These are phyloP conservation scores for Anser cygnoides DNA, from an alignment of 2,113 vertebrate genomes.

Conservation along the genomic window DNA sequence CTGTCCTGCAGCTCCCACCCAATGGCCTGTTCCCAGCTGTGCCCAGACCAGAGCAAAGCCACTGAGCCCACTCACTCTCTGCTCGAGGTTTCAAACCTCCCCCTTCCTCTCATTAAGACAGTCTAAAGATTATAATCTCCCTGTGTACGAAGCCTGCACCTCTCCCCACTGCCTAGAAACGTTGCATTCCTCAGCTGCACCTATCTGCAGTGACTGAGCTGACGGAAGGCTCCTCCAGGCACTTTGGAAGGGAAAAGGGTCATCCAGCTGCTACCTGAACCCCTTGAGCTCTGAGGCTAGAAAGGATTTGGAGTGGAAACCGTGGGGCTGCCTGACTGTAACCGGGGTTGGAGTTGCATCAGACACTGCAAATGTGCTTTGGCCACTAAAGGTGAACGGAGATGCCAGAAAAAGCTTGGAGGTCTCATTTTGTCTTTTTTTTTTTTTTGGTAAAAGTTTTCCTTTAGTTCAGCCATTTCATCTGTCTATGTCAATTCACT, in stretches of 20 bases:
- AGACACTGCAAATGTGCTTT: neutral
- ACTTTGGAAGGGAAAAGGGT: neutral
- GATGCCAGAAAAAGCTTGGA: neutral
- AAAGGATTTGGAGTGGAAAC: neutral
- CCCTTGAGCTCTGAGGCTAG: neutral
- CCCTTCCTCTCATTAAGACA: neutral
- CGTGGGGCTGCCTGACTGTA: neutral
- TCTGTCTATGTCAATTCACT: neutral
- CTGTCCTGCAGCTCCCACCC: rapidly evolving
- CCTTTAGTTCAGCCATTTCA: neutral
- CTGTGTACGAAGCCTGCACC: neutral
- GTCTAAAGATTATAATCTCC: neutral
- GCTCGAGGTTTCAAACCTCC: neutral
- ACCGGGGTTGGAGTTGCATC: neutral
- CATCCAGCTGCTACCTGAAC: neutral
- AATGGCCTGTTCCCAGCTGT: neutral
- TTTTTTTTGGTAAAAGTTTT: neutral
- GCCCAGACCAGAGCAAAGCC: neutral
- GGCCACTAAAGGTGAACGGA: neutral
- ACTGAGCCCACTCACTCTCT: neutral
- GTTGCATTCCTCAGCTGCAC: neutral
- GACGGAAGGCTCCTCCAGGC: neutral
- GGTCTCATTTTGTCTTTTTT: neutral
- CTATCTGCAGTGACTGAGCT: neutral
- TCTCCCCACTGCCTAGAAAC: neutral